These are phyloP conservation scores for Ips typographus DNA, from an alignment of 1,140 invertebrate species.

Conservation along the genomic window DNA sequence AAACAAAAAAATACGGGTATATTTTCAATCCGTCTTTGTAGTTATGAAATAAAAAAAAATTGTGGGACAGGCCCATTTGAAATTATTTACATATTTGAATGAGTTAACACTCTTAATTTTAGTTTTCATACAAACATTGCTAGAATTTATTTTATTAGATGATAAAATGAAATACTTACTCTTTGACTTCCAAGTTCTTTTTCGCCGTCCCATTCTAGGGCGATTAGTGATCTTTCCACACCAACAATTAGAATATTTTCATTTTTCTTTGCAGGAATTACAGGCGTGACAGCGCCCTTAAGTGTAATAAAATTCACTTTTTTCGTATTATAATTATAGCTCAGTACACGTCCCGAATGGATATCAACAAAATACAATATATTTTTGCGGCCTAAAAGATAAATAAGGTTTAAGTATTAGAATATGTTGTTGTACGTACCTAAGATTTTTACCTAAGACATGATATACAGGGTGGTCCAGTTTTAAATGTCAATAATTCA, in stretches of 20 bases:
- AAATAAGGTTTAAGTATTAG: background rate
- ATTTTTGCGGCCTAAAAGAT: conserved; percentile 51
- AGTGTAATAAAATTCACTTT: conserved; percentile 51
- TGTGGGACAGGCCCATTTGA: no score
- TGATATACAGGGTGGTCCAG: no score
- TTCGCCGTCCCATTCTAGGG: conserved; percentile 69
- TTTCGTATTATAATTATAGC: conserved; percentile 59
- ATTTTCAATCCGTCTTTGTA: no score
- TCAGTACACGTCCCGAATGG: conserved; percentile 57
- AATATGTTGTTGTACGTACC: no score
- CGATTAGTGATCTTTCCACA: conserved; percentile 60
- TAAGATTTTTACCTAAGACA: no score
- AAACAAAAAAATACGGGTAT: no score
- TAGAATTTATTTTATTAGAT: background rate
- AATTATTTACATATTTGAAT: no score
- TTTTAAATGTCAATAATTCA: no score
- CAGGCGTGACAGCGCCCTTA: conserved; percentile 56
- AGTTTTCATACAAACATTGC: no score
- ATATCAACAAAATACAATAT: conserved; percentile 71
- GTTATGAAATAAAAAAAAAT: no score
- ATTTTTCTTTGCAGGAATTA: conserved; percentile 68
- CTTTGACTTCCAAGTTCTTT: conserved; percentile 54
- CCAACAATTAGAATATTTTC: conserved; percentile 66
- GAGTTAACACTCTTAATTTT: background rate
- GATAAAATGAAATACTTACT: conserved; percentile 11